Percentiles rank a stretch among this genome's conserved stretches.
Evolutionary conservation across 2,888 invertebrate species (phyloP).

Genomic region (Mayetiola destructor): DNA sequence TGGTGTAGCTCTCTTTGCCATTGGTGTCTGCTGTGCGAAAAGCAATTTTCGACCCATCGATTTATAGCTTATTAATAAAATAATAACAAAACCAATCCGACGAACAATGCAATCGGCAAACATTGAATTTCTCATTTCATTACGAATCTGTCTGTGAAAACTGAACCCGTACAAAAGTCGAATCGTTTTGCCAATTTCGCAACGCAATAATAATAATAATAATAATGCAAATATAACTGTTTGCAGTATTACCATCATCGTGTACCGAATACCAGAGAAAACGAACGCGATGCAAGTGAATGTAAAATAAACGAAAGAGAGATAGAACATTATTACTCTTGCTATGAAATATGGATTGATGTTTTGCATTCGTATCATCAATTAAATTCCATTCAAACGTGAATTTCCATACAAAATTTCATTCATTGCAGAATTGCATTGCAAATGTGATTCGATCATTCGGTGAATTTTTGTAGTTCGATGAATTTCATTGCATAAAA

Average conservation of each 20-base stretch:
- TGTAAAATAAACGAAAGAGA: no score
- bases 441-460: background rate
- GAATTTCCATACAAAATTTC: constrained; percentile 1
- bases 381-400: constrained; percentile 9
- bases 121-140: constrained; percentile 2
- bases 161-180: background rate
- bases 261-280: no score
- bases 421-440: constrained; percentile 2
- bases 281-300: background rate
- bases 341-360: no score
- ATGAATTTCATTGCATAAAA: background rate
- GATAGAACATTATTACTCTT: no score
- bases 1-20: no score
- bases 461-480: background rate
- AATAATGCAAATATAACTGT: no score
- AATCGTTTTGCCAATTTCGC: no score
- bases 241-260: no score
- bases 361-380: constrained; percentile 7
- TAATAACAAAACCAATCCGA: constrained; percentile 2
- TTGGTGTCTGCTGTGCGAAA: constrained; percentile 6
- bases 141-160: background rate
- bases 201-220: no score
- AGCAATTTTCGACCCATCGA: constrained; percentile 10
- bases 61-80: constrained; percentile 8
- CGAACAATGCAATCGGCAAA: constrained; percentile 7